Base-by-base conservation (phyloP, 1,140 invertebrate genomes). In the Sycophaga agraensis region DNA sequence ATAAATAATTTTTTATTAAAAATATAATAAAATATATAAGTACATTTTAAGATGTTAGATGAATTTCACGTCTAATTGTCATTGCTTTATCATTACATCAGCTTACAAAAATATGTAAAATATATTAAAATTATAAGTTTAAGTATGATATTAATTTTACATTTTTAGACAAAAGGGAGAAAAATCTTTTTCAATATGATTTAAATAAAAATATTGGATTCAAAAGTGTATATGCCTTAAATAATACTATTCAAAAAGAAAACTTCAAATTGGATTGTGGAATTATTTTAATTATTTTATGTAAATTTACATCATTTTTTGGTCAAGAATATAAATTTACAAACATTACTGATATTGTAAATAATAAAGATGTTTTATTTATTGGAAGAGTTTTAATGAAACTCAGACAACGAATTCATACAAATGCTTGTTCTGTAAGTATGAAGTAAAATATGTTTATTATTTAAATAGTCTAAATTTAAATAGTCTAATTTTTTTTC, bases 331-430 rank as follows among this genome's bases (percentile, higher is more conserved):
- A 22, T 7, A 40, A 56, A 24, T 63, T 56, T 48, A 39, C 22
- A 0, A 35, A 2, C 26, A 51, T 37, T 14, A 26, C 50, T 17
- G 45, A 63, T 24, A 16, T 63, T 16, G 8, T 42, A 24, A 21
- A 0, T 16, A 63, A 63, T 26, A 21, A 63, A 24, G 60, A 63
- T 48, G 26, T 51, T 9, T 16, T 63, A 31, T 57, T 63, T 51
- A 39, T 57, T 42, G 60, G 60, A 22, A 42, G 22, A 34, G 17
- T 63, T 24, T 24, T 56, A 16, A 1, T 63, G 26, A 48, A 37
- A 43, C 24, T 63, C n/a, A 34, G 17, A 14, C 26, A 17, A 42
- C 50, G 49, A 48, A 42, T 45, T 57, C 28, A 57, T 14, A 28
- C 35, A n/a, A 50, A 34, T 43, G 7, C 35, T 22, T 26, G 42